phyloP scores from a whole-genome alignment of 1,140 invertebrate genomes.

The Linepithema humile region DNA sequence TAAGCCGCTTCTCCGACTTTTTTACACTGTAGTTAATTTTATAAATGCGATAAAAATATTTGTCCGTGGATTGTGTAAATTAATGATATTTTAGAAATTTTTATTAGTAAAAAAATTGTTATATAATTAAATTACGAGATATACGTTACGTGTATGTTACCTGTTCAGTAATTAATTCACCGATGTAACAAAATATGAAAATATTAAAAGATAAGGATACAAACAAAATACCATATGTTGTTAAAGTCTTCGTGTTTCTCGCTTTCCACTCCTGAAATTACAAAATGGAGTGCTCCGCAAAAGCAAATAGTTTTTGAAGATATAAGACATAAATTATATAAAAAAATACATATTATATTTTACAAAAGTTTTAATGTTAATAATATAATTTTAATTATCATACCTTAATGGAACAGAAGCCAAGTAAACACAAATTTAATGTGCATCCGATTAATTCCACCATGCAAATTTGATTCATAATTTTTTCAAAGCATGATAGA shows the following conservation, averaged over 20 bases:
- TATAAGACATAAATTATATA: too few relatives aligned
- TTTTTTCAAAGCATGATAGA: slow-evolving; percentile 57
- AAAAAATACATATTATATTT: not conserved
- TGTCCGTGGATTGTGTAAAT: not conserved
- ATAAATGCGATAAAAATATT: not conserved
- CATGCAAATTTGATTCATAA: slow-evolving; percentile 65
- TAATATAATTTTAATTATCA: slow-evolving; percentile 35
- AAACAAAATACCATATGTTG: slow-evolving; percentile 49
- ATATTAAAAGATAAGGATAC: slow-evolving; percentile 68
- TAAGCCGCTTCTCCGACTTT: slow-evolving; percentile 62
- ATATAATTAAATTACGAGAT: too few relatives aligned
- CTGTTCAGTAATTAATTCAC: slow-evolving; percentile 69
- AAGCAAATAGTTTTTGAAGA: slow-evolving; percentile 19
- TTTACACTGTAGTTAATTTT: slow-evolving; percentile 56
- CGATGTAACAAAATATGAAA: slow-evolving; percentile 74
- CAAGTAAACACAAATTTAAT: slow-evolving; percentile 68
- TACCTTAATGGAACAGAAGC: slow-evolving; percentile 73
- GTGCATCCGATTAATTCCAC: slow-evolving; percentile 70
- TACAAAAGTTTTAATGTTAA: not conserved
- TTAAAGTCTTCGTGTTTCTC: slow-evolving; percentile 3
- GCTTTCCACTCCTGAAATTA: slow-evolving; percentile 67
- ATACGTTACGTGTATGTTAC: too few relatives aligned
- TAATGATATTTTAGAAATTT: not conserved
- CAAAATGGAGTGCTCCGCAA: not conserved
- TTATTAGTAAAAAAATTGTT: too few relatives aligned